Evolutionary conservation across 2,888 invertebrate species (phyloP), one percentile per base, ranked within the genome.

Genomic region (Enchytraeus crypticus): DNA sequence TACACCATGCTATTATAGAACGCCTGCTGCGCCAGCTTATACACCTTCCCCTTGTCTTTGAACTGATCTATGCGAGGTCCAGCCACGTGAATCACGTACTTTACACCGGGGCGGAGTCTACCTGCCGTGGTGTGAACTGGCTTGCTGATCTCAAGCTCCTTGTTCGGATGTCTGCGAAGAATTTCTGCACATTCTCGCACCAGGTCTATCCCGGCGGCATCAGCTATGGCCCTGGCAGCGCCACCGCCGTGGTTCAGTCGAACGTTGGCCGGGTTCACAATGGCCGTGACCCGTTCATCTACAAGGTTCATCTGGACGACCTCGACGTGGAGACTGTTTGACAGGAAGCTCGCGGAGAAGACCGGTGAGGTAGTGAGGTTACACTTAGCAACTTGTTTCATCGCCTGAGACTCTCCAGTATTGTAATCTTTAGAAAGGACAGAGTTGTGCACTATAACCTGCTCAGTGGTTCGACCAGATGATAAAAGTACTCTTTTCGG

Each of bases 181-280:
- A 54, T 43, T 3, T 26, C 21, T 5, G 32, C 21, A 38, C 60
- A 60, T n/a, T 30, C 47, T 18, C n/a, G n/a, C 5, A 45, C 29
- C 14, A 60, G 18, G 3, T 29, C 46, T 18, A 21, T 27, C 8
- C 60, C 60, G 5, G 60, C 60, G n/a, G 55, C 60, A 38, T 56
- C 45, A 23, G 34, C 34, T 11, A 60, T 38, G 5, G 54, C 54
- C n/a, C 53, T 29, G 5, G 60, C 57, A 27, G 43, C 54, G 4
- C 60, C 60, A 3, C 33, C 30, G 11, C n/a, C 5, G 27, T 38
- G n/a, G 21, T 60, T 53, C 21, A 60, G 33, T 14, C 14, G 11
- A 5, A 46, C 46, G 21, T 55, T 56, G 4, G 60, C 54, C 14
- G 60, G 27, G 27, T 47, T 60, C 8, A 60, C 55, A 4, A 60